Percentiles rank a stretch among this genome's conserved stretches.
These are phyloP conservation scores for Psophia crepitans DNA, from an alignment of 2,113 vertebrate species.

Conservation along the genomic window DNA sequence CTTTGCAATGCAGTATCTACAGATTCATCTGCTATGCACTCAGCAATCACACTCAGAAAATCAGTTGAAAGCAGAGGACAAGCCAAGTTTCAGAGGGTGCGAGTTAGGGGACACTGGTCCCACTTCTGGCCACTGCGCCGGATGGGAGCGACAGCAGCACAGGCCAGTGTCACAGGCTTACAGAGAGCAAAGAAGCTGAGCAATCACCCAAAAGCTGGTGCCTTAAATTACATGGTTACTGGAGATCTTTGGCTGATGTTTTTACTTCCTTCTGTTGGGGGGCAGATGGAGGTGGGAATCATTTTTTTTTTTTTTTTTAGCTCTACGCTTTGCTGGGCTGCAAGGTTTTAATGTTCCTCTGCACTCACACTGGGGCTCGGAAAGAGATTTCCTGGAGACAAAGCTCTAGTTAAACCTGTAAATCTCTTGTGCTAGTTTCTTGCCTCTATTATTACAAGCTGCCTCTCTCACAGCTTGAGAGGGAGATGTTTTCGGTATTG, in stretches of 20 bases:
- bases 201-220: background rate
- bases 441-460: background rate
- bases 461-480: background rate
- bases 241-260: background rate
- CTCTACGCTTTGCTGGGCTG: background rate
- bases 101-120: background rate
- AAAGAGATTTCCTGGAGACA: background rate
- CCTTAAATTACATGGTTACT: background rate
- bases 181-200: background rate
- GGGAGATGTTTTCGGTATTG: background rate
- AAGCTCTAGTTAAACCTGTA: background rate
- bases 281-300: background rate
- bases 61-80: background rate
- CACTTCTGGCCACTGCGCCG: rapidly evolving
- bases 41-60: background rate
- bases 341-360: background rate
- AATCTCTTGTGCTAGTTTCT: background rate
- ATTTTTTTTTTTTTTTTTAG: background rate
- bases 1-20: background rate
- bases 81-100: background rate
- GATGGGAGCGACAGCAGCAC: background rate
- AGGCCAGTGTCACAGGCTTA: too few relatives aligned
- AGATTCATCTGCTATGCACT: background rate
- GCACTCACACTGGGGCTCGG: background rate
- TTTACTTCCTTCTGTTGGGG: background rate